A percentile compares a stretch with the other conserved stretches of the same genome.
Conservation (phyloP, 2,113 vertebrate genomes). For the Lynx canadensis region DNA sequence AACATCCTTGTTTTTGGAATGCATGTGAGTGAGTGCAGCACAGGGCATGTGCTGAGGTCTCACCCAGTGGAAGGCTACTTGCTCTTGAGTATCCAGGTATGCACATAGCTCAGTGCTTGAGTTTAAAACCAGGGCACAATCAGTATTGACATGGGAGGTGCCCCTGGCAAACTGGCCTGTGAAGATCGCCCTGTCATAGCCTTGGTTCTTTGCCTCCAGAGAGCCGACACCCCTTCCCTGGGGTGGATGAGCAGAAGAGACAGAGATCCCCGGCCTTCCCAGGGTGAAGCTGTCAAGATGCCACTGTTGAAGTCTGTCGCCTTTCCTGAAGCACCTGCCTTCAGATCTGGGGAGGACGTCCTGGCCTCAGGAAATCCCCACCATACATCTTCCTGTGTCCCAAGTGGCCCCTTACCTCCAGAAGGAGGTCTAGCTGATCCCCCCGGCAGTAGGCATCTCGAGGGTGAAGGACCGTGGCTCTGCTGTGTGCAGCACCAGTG, state of each 20-base stretch:
- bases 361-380: constrained; percentile 78
- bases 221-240: not conserved
- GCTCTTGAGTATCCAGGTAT: constrained; percentile 59
- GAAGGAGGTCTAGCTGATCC: constrained; percentile 56
- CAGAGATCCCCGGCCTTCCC: not conserved
- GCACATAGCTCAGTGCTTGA: constrained; percentile 61
- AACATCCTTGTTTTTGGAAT: constrained; percentile 42
- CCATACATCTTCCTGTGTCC: constrained; percentile 72
- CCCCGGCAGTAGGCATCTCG: constrained; percentile 58
- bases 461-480: constrained; percentile 49
- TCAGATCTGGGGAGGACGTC: constrained; percentile 56
- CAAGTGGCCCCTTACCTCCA: constrained; percentile 55
- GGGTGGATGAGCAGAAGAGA: not conserved
- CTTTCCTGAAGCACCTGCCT: constrained; percentile 65
- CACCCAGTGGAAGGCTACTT: constrained; percentile 75
- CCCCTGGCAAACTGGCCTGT: constrained; percentile 66
- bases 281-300: not conserved
- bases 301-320: not conserved
- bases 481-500: constrained; percentile 67
- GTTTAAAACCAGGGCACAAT: constrained; percentile 68
- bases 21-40: constrained; percentile 30
- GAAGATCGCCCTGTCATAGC: constrained; percentile 74
- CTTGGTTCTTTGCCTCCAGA: constrained; percentile 69
- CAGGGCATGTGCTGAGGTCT: constrained; percentile 59
- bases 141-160: not conserved